Evolutionary conservation across 1,140 invertebrate species (phyloP).

Genomic region (Pomacea maculata): DNA sequence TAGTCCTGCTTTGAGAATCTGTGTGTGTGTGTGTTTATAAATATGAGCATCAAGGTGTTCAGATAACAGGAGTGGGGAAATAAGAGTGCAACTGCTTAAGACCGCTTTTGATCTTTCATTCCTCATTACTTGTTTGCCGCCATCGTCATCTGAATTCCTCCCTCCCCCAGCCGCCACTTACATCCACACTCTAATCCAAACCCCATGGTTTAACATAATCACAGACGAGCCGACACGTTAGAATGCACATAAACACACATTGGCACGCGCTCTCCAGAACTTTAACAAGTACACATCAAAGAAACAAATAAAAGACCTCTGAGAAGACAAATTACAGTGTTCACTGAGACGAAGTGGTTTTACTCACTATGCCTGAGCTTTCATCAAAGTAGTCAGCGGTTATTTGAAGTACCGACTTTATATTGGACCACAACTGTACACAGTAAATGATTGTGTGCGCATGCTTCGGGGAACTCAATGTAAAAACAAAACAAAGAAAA

Average conservation of each 20-base stretch:
- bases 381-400: no score
- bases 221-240: neutral
- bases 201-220: neutral
- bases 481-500: no score
- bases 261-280: neutral
- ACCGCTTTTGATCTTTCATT: slow-evolving; percentile 3
- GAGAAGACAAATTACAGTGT: no score
- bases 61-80: neutral
- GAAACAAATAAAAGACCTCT: no score
- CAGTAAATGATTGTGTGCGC: no score
- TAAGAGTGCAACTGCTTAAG: neutral
- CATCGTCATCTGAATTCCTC: neutral
- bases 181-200: neutral
- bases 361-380: no score
- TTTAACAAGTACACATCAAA: neutral
- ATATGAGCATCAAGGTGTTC: neutral
- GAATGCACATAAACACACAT: neutral
- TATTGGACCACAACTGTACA: no score
- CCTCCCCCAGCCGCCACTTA: neutral
- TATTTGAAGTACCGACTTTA: no score
- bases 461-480: no score
- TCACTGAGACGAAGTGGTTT: no score
- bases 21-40: neutral
- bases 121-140: neutral
- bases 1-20: neutral